phyloP scores from a whole-genome alignment of 2,113 vertebrate genomes.

The Anolis carolinensis region DNA sequence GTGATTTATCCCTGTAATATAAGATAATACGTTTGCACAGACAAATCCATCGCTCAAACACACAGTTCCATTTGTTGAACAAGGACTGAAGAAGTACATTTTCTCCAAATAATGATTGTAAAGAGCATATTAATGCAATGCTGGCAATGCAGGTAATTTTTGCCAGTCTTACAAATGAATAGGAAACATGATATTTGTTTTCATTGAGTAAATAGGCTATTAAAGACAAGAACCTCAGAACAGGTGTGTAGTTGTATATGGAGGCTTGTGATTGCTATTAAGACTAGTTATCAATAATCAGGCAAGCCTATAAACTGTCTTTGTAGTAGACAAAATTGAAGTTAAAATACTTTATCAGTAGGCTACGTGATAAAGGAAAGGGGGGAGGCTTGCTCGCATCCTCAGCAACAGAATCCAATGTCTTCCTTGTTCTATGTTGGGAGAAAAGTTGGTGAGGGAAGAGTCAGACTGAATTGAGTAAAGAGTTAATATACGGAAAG shows the following conservation, averaged over 20 bases:
- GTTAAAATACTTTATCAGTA: background rate
- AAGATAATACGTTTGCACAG: background rate
- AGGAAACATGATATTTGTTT: background rate
- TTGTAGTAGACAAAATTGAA: background rate
- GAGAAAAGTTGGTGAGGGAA: background rate
- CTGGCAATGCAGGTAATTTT: background rate
- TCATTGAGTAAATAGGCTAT: background rate
- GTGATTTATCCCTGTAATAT: background rate
- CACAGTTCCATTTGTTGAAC: background rate
- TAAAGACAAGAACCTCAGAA: background rate
- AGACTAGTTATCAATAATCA: background rate
- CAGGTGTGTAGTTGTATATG: background rate
- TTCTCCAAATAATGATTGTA: background rate
- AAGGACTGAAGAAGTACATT: background rate
- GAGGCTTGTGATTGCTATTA: background rate
- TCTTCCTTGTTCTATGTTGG: background rate
- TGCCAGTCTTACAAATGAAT: background rate
- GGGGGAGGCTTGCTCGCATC: accelerated
- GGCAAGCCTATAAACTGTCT: background rate
- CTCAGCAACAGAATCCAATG: background rate
- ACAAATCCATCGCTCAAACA: background rate
- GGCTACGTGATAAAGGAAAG: background rate
- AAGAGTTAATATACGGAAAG: background rate
- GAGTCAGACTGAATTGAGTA: background rate
- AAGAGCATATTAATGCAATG: background rate